These are phyloP conservation scores for Xiphophorus hellerii DNA, from an alignment of 2,113 vertebrate species.

Conservation along the genomic window DNA sequence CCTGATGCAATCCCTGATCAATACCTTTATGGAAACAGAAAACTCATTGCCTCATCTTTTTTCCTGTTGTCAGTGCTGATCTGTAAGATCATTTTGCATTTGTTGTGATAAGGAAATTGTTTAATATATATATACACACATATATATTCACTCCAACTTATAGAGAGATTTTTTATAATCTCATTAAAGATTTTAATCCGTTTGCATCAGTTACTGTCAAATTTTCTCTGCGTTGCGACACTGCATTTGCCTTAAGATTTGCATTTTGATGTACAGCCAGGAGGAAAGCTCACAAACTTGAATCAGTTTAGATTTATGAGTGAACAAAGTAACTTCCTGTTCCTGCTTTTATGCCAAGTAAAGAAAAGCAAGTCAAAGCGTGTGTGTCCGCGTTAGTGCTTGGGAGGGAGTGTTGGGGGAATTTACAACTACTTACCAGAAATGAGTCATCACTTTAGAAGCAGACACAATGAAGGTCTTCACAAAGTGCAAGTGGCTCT, in stretches of 20 bases:
- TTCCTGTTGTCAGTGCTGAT: not conserved
- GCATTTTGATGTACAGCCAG: too few relatives aligned
- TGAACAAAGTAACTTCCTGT: not conserved
- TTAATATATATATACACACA: not conserved
- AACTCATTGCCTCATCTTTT: not conserved
- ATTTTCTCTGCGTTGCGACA: too few relatives aligned
- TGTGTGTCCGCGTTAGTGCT: too few relatives aligned
- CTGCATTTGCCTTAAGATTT: too few relatives aligned
- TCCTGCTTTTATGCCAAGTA: not conserved
- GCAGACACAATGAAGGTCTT: slow-evolving; percentile 6
- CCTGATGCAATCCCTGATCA: not conserved
- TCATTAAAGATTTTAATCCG: too few relatives aligned
- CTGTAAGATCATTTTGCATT: not conserved
- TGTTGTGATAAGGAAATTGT: not conserved
- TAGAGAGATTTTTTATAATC: too few relatives aligned
- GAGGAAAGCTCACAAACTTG: too few relatives aligned
- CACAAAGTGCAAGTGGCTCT: not conserved
- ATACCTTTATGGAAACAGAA: not conserved
- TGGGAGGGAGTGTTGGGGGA: not conserved
- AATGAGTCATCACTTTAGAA: slow-evolving; percentile 16
- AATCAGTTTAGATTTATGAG: too few relatives aligned
- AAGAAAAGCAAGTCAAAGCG: not conserved
- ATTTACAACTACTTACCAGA: not conserved
- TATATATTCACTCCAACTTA: not conserved
- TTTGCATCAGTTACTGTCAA: too few relatives aligned